Percentiles rank a stretch among this genome's conserved stretches.
These are phyloP conservation scores for Platyura marginata DNA, from an alignment of 1,140 invertebrate species.

Conservation along the genomic window DNA sequence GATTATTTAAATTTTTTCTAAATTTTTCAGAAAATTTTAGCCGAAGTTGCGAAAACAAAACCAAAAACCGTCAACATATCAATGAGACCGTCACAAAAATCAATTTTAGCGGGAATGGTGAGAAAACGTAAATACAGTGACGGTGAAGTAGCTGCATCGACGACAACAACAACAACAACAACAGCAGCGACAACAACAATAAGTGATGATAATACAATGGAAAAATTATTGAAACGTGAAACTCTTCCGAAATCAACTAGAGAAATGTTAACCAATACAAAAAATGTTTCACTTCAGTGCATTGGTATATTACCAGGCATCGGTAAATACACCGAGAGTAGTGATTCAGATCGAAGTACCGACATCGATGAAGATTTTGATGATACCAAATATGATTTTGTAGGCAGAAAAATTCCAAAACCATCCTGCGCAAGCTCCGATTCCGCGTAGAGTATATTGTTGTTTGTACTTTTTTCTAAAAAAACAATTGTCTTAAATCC, in stretches of 20 bases:
- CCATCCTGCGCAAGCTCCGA: too few relatives aligned
- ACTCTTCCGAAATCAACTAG: too few relatives aligned
- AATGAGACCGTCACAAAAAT: slow-evolving; percentile 15
- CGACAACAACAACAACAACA: slow-evolving; percentile 10
- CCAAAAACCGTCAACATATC: slow-evolving; percentile 8
- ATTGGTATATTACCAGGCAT: slow-evolving; percentile 60
- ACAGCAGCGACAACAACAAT: slow-evolving; percentile 9
- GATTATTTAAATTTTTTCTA: not conserved
- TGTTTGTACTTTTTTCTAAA: too few relatives aligned
- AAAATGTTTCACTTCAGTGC: slow-evolving; percentile 35
- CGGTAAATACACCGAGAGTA: slow-evolving; percentile 52
- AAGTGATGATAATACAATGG: slow-evolving; percentile 3
- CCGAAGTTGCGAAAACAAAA: slow-evolving; percentile 13
- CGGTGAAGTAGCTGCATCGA: not conserved
- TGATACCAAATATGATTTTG: slow-evolving; percentile 29
- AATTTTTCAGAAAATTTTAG: slow-evolving; percentile 14
- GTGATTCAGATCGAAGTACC: slow-evolving; percentile 43
- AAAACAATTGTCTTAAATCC: too few relatives aligned
- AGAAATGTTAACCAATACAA: not conserved
- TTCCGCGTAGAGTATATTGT: too few relatives aligned
- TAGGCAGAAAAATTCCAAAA: too few relatives aligned
- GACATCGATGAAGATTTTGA: slow-evolving; percentile 30
- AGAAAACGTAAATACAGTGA: slow-evolving; percentile 42
- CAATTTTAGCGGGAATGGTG: slow-evolving; percentile 14
- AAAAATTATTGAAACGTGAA: too few relatives aligned